Evolutionary conservation across 2,113 vertebrate genomes (phyloP), one percentile per base, ranked within the genome.

Genomic region (Martes martes): DNA sequence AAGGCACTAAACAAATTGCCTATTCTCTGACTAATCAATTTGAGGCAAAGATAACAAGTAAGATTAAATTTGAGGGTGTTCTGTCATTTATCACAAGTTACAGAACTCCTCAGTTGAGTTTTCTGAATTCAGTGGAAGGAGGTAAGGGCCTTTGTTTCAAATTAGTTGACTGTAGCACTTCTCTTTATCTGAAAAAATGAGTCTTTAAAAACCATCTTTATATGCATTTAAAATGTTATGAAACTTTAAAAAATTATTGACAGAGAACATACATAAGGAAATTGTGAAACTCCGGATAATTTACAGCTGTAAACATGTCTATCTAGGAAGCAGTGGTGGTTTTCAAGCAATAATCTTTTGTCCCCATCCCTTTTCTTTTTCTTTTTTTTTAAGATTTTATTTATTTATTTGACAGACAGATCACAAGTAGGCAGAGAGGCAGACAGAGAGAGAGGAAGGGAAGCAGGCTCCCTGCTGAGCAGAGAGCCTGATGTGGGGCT

Each of bases 1-100:
- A 91, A 52, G 45, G 50, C 67, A n/a, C 55, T 81, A 94, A 96
- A 84, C 87, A 97, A 80, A 96, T 83, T 90, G 63, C 39, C 93
- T 42, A 45, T 63, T 61, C 57, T 69, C 91, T 71, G 65, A 83
- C 47, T 96, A 94, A 85, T 83, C 89, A 89, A 57, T 91, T 21
- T 74, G 52, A 91, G n/a, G 67, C 45, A 89, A 94, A n/a, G 63
- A 91, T 82, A 96, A 82, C 61, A 97, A 84, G 52, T 50, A 65
- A 67, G 39, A 96, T 91, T 89, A 91, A 71, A 86, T 91, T 82
- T 81, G 36, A 86, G 16, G 26, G 50, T 80, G n/a, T 65, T 96
- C 52, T 92, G 33, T 57, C 67, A 84, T 84, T 92, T 94, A 55
- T 83, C 39, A 76, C 67, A 93, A 87, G 59, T 63, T 84, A 50